Evolutionary conservation across 2,113 vertebrate species (phyloP).

Genomic region (Andinoacara biseriatus): DNA sequence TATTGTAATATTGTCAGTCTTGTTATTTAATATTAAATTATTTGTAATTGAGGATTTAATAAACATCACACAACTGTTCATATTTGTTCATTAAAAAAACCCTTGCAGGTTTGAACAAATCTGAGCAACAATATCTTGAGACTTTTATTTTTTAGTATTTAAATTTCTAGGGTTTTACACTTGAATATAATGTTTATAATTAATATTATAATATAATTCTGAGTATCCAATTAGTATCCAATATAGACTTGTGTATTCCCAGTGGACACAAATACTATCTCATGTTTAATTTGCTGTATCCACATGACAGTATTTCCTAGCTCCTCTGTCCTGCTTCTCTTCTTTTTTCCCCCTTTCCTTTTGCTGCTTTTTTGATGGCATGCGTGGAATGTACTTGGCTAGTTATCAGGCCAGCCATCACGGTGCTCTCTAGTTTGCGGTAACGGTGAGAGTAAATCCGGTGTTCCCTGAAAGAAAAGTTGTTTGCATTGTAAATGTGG

Average conservation of each 20-base stretch:
- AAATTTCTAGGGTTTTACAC: not conserved
- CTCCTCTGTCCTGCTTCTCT: slow-evolving; percentile 25
- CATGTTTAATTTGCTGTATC: not conserved
- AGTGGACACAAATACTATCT: not conserved
- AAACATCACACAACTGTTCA: not conserved
- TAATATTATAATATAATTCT: too few species aligned
- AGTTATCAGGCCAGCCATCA: slow-evolving; percentile 60
- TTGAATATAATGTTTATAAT: too few species aligned
- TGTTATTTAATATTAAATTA: not conserved
- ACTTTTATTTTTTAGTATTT: not conserved
- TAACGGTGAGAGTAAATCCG: slow-evolving; percentile 48
- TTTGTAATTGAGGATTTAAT: not conserved
- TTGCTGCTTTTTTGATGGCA: slow-evolving; percentile 65
- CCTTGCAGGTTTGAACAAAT: not conserved
- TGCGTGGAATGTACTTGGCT: slow-evolving; percentile 75
- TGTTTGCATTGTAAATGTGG: slow-evolving; percentile 63
- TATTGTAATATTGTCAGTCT: not conserved
- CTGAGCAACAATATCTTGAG: not conserved
- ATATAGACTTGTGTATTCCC: not conserved
- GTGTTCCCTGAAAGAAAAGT: slow-evolving; percentile 24
- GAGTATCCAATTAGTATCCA: not conserved
- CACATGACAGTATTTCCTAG: not conserved
- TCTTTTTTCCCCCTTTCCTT: slow-evolving; percentile 12
- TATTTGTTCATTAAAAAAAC: too few species aligned
- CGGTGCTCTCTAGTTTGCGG: slow-evolving; percentile 41